Evolutionary conservation across 92 coral and sea anemone genomes (phyloP), one percentile per base, ranked within the genome.

Genomic region (Desmophyllum pertusum): DNA sequence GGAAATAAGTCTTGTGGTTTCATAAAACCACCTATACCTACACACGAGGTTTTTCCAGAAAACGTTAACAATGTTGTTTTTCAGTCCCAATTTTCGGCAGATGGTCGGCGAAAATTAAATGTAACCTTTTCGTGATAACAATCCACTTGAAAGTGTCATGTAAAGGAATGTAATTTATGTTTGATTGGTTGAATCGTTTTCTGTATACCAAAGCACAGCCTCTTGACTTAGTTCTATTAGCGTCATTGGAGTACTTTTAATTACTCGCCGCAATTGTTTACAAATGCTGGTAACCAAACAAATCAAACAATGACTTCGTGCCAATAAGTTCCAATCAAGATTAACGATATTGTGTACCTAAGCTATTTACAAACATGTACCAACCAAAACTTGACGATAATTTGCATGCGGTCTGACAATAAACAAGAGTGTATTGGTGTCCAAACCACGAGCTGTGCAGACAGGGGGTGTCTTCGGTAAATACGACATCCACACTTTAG

Each of bases 221-320:
- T 31, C 67, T 37, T 14, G 50, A 68, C 29, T 48, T 46, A 25
- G 75, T 50, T 43, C 76, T 80, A n/a, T 66, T 67, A 50, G 65
- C n/a, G 45, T 80, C 62, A 7, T 13, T 27, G 74, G 48, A 37
- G 85, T 53, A 59, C 59, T 19, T n/a, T 52, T 70, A 71, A 81
- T 80, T 80, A 42, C 76, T 70, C 8, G 29, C 27, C 41, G 39
- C 53, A 29, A 72, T 72, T 57, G 86, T 82, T 71, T 82, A 53
- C 53, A 40, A 73, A 40, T 71, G 72, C 86, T 73, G 79, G 79
- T 40, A 30, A 57, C 79, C 86, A 53, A 82, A 71, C 79, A 72
- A 57, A 25, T 36, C 53, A 57, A 30, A 42, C 86, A 72, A 82
- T 57, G 21, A 55, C 51, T 81, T 70, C 17, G 40, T 70, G 41